Evolutionary conservation across 2,888 invertebrate species (phyloP), one percentile per base, ranked within the genome.

Genomic region (Drosophila helvetica): DNA sequence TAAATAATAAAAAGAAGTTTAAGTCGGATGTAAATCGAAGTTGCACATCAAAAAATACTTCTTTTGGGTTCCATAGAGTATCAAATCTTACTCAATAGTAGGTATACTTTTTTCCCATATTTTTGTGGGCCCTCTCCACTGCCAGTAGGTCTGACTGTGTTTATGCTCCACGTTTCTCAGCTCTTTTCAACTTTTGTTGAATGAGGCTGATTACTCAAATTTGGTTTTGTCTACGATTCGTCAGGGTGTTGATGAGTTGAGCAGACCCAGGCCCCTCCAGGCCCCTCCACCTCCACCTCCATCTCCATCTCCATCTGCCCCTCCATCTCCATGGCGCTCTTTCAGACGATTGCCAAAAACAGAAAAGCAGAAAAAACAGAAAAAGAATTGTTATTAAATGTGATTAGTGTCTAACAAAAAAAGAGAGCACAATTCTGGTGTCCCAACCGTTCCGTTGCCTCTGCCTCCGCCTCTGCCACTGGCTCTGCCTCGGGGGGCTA

Each of bases 131-230:
- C 57, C 68, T 46, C 68, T 71, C 57, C 68, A 42, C 68, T 71
- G 70, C 25, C 25, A 6, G 25, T 25, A 1, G 25, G 25, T 74
- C 67, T 46, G 38, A 10, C 33, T 56, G 43, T 55, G 45, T 70
- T 81, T 79, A 76, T 54, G 75, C 74, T 70, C 66, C 84, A 83
- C 84, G 80, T 79, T 79, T 81, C 64, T 64, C 66, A 53, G 55
- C 43, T 70, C 66, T 63, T 63, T 67, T 57, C 50, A 58, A 64
- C 54, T 66, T 73, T 66, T 74, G 61, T 73, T 83, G 83, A 83
- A 83, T 83, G 80, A 78, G 83, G 83, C 83, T 83, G 83, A 86
- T 83, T 83, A 83, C 83, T 86, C 86, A 83, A 83, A 83, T 80
- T 83, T 82, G 74, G 83, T 72, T 80, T 83, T 83, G 86, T 86